Evolutionary conservation across 2,113 vertebrate genomes (phyloP).

Genomic region (Manacus vitellinus): DNA sequence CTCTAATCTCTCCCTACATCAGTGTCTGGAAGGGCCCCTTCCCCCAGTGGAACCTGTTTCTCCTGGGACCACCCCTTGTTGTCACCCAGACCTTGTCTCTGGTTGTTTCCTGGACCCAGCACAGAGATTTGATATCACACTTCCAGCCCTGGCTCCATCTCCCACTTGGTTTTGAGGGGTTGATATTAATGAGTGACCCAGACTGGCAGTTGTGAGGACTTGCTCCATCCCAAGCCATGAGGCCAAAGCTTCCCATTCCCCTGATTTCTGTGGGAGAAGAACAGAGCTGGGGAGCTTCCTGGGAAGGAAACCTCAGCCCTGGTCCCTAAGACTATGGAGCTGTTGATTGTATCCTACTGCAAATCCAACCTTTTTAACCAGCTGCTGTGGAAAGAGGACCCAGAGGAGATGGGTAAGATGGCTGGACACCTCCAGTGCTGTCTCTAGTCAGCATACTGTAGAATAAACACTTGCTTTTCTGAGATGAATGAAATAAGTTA

Average conservation of each 20-base stretch:
- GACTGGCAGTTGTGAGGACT: fast-evolving
- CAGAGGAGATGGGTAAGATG: neutral
- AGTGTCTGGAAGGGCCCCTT: neutral
- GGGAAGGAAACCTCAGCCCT: neutral
- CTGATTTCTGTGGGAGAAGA: neutral
- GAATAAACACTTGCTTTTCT: neutral
- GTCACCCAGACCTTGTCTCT: neutral
- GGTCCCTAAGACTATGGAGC: neutral
- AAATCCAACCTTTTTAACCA: neutral
- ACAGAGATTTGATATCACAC: neutral
- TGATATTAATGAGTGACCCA: neutral
- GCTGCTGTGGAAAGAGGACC: no score
- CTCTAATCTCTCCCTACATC: neutral
- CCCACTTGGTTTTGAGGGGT: neutral
- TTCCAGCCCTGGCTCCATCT: neutral
- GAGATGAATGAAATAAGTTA: neutral
- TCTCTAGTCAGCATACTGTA: neutral
- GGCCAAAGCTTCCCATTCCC: neutral
- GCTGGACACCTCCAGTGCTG: neutral
- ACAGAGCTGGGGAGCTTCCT: neutral
- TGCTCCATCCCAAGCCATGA: neutral
- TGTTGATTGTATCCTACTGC: neutral
- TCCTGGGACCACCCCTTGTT: neutral
- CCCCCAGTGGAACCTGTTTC: neutral
- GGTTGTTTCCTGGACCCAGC: neutral